Evolutionary conservation across 2,888 invertebrate species (phyloP), one percentile per base, ranked within the genome.

Genomic region (Diarsia brunnea): DNA sequence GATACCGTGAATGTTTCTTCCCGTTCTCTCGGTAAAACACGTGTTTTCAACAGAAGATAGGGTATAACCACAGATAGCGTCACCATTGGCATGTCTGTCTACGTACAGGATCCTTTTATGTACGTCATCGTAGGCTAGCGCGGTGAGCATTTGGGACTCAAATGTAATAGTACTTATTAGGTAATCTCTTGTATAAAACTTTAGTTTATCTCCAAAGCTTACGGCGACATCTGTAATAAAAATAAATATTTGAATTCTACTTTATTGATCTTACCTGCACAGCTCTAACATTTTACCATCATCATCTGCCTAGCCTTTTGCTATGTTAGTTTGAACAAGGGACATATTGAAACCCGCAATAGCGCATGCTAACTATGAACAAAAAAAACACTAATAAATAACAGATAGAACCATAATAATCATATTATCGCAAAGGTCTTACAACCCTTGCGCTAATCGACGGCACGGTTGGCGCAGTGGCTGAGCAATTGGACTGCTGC

Each of bases 1-100:
- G 81, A 99, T 93, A 12, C 98, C 98, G 91, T 98, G 97, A 53
- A 98, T 97, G 45, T 95, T 97, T 86, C 97, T 97, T 24, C 96
- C 96, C 78, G 93, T 96, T 73, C 93, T 97, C 79, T 94, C 95
- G 2, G 97, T 95, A 69, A 97, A 89, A 3, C 94, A 92, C 68
- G 93, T 93, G 79, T 91, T 93, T 82, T 94, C 94, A 75, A 93
- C 93, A 10, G 91, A 92, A 21, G 89, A 85, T 88, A 96, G 79
- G 74, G 94, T 91, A 86, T 92, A 95, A 78, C 97, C 97, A 92
- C 97, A 98, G 91, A 98, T 97, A 69, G 97, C 98, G 60, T 97
- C 97, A 87, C 97, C 97, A 78, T 96, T 95, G 89, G 97, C 97
- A 80, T 96, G 95, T 84, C 95, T 96, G 91, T 98, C 98, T 75